A percentile compares a stretch with the other conserved stretches of the same genome.
phyloP scores from a whole-genome alignment of 2,797 vertebrate species.

The Crenichthys baileyi region DNA sequence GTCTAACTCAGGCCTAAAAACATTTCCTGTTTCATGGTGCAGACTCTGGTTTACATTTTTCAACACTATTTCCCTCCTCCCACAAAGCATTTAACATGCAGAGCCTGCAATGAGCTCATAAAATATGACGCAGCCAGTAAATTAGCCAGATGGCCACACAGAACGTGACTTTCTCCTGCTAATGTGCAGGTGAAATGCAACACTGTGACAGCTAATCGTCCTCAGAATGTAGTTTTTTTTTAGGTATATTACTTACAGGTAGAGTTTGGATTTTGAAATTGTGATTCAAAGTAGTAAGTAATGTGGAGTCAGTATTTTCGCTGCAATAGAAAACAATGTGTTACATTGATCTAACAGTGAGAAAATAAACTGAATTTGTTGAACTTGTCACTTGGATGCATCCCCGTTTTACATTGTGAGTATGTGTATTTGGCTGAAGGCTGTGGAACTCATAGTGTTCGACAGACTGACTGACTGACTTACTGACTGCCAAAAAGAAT shows the following conservation, averaged over 20 bases:
- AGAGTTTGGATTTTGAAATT: not conserved
- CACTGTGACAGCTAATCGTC: not conserved
- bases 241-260: not conserved
- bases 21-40: conserved; percentile 16
- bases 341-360: not conserved
- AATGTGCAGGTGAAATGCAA: conserved; percentile 5
- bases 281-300: not conserved
- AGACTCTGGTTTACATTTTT: conserved; percentile 19
- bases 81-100: conserved; percentile 11
- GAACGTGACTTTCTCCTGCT: conserved; percentile 14
- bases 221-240: not conserved
- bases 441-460: not conserved
- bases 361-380: not conserved
- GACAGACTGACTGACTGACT: not conserved
- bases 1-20: conserved; percentile 4
- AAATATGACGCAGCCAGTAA: conserved; percentile 20
- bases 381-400: not conserved
- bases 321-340: not conserved
- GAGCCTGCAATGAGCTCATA: conserved; percentile 41
- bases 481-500: not conserved
- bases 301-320: not conserved
- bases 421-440: not conserved
- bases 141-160: conserved; percentile 9
- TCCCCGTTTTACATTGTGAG: not conserved
- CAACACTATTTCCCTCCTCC: conserved; percentile 1